phyloP scores from a whole-genome alignment of 1,140 invertebrate genomes.

The Drosophila nikananu region DNA sequence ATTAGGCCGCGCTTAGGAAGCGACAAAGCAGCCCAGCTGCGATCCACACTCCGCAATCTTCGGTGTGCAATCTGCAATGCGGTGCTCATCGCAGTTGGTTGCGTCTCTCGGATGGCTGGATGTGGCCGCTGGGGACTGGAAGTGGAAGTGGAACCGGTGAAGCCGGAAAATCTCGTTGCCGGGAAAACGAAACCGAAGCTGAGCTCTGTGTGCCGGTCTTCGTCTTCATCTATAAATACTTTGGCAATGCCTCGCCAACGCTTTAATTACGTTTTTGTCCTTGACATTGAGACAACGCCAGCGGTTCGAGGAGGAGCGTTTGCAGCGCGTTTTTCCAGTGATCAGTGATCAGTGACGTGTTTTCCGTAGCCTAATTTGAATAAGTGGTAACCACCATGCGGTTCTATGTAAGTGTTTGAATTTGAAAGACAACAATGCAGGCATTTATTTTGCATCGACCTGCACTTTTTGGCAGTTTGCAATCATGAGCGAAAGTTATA shows the following conservation, averaged over 20 bases:
- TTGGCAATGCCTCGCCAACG: conserved; percentile 74
- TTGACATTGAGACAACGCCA: conserved; percentile 73
- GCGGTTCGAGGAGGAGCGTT: conserved; percentile 32
- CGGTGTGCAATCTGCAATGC: conserved; percentile 23
- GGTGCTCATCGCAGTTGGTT: conserved; percentile 47
- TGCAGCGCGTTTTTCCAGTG: conserved; percentile 53
- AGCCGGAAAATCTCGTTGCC: conserved; percentile 81
- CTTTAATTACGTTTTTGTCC: conserved; percentile 83
- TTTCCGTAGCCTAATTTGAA: conserved; percentile 28
- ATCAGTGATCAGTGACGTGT: conserved; percentile 40
- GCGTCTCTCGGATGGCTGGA: conserved; percentile 26
- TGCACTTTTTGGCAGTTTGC: conserved; percentile 32
- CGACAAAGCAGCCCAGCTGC: conserved; percentile 52
- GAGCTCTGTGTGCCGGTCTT: conserved; percentile 53
- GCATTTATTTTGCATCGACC: background rate
- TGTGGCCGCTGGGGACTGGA: conserved; percentile 25
- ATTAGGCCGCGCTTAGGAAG: conserved; percentile 76
- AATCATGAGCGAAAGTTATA: conserved; percentile 65
- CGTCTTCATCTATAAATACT: conserved; percentile 79
- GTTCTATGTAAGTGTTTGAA: conserved; percentile 61
- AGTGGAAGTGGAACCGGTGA: conserved; percentile 61
- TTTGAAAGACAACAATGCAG: background rate
- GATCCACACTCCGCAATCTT: conserved; percentile 34
- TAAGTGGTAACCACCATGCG: conserved; percentile 35
- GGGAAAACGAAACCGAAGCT: conserved; percentile 65